Evolutionary conservation across 2,113 vertebrate species (phyloP).

Genomic region (Periophthalmodon schlosseri): DNA sequence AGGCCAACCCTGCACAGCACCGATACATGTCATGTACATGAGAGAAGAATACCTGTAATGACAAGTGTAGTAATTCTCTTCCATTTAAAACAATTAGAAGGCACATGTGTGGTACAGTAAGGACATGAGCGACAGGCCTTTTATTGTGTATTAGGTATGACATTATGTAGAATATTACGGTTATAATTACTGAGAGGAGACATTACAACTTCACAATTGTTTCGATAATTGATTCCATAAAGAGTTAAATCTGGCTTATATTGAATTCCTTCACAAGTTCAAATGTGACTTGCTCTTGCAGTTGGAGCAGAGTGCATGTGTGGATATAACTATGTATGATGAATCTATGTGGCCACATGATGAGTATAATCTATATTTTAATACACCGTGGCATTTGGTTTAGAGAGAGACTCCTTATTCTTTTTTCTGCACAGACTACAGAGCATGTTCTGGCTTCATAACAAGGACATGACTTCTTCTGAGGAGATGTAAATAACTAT

Average conservation of each 20-base stretch:
- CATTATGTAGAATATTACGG: background rate
- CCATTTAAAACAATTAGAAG: background rate
- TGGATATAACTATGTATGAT: no score
- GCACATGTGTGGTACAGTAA: background rate
- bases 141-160: background rate
- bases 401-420: background rate
- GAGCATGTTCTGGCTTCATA: background rate
- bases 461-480: background rate
- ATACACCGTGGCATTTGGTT: no score
- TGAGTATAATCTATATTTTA: no score
- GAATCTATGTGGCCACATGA: no score
- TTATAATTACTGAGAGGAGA: background rate
- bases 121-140: background rate
- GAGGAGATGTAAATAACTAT: slow-evolving; percentile 4
- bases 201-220: background rate
- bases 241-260: background rate
- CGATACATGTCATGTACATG: slow-evolving; percentile 18
- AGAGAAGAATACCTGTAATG: background rate
- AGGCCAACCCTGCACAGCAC: slow-evolving; percentile 10
- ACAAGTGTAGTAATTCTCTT: background rate
- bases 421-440: slow-evolving; percentile 10
- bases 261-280: background rate
- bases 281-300: background rate
- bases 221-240: background rate
- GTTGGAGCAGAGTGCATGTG: background rate